Conservation (phyloP, 1,140 invertebrate species). For the Microvelia longipes region DNA sequence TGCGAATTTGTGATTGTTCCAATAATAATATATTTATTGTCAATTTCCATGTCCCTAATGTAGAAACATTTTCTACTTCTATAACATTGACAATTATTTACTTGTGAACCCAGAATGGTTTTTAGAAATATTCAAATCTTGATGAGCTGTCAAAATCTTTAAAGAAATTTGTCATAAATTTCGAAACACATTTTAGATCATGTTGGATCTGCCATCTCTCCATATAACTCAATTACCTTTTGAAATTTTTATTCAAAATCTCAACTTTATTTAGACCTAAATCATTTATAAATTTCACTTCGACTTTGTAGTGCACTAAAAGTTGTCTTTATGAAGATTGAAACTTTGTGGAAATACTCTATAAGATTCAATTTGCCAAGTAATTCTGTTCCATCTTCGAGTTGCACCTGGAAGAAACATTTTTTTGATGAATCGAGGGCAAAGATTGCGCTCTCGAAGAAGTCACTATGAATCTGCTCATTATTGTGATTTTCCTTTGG, state of each 20-base stretch:
- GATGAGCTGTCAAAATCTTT: neutral
- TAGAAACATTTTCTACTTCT: neutral
- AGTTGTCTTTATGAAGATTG: neutral
- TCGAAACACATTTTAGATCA: neutral
- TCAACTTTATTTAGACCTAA: neutral
- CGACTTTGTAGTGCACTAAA: neutral
- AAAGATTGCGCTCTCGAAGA: too few relatives aligned
- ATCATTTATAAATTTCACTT: neutral
- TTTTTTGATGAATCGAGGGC: neutral
- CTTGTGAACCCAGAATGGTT: neutral
- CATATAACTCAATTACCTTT: neutral
- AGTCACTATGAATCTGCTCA: too few relatives aligned
- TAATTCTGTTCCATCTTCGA: neutral
- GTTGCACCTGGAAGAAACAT: conserved; percentile 2
- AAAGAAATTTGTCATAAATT: neutral
- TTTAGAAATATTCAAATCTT: neutral
- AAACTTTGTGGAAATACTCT: neutral
- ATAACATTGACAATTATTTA: neutral
- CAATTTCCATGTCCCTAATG: neutral
- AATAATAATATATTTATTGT: neutral
- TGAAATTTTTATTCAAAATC: neutral
- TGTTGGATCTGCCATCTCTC: neutral
- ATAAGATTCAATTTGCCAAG: neutral
- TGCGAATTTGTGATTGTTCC: neutral
- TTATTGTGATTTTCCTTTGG: too few relatives aligned